Conservation (phyloP, 2,113 vertebrate species). For the Megaptera novaeangliae region DNA sequence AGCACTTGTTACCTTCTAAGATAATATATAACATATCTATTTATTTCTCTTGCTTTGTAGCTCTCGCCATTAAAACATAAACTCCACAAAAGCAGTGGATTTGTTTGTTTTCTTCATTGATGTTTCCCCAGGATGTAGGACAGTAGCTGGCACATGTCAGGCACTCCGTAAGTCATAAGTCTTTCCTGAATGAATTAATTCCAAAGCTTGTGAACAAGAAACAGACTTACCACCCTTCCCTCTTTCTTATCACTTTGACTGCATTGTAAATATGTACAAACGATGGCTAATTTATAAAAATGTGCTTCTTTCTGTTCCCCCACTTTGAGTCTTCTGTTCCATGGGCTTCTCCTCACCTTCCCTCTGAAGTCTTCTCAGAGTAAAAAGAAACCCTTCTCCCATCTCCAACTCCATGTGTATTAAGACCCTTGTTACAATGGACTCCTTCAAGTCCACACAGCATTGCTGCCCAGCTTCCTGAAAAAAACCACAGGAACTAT, state of each 20-base stretch:
- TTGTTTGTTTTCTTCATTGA: not conserved
- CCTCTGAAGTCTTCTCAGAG: not conserved
- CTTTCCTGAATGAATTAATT: not conserved
- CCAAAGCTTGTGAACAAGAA: not conserved
- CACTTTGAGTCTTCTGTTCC: not conserved
- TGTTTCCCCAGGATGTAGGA: not conserved
- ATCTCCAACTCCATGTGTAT: not conserved
- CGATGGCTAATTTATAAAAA: not conserved
- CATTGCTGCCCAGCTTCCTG: not conserved
- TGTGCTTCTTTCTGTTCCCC: not conserved
- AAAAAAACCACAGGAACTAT: not conserved
- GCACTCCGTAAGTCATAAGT: rapidly evolving
- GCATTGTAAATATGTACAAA: not conserved
- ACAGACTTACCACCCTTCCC: not conserved
- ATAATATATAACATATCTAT: not conserved
- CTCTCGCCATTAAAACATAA: not conserved
- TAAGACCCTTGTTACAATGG: not conserved
- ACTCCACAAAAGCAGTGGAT: not conserved
- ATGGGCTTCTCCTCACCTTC: not conserved
- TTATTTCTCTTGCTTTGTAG: not conserved
- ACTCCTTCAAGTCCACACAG: not conserved
- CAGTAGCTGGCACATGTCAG: not conserved
- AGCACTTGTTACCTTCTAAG: not conserved
- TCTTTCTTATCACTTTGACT: not conserved
- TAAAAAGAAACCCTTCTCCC: not conserved